phyloP scores from a whole-genome alignment of 2,888 invertebrate genomes.

The Dryocosmus kuriphilus region DNA sequence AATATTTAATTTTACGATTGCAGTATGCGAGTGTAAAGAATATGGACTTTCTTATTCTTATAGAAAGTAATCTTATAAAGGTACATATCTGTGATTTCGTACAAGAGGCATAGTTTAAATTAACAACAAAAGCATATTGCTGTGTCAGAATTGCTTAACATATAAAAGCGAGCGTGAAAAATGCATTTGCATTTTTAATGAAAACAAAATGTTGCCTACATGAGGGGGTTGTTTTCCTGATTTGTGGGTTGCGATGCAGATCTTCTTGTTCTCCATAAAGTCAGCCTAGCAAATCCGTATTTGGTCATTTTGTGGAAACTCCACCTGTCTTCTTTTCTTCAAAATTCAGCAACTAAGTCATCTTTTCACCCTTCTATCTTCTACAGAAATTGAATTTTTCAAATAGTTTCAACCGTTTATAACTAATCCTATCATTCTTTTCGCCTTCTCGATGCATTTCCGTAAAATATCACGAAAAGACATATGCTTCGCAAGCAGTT shows the following conservation, averaged over 20 bases:
- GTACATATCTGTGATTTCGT: neutral
- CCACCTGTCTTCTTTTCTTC: slow-evolving; percentile 41
- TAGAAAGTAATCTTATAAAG: neutral
- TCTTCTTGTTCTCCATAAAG: slow-evolving; percentile 74
- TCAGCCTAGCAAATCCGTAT: slow-evolving; percentile 74
- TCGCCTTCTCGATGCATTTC: slow-evolving; percentile 67
- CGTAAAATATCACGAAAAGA: slow-evolving; percentile 67
- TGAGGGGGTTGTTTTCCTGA: slow-evolving; percentile 77
- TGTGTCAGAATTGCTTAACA: slow-evolving; percentile 35
- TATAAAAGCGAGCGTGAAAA: slow-evolving; percentile 32
- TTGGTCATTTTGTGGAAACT: slow-evolving; percentile 68
- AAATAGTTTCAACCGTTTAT: slow-evolving; percentile 41
- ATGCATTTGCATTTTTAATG: slow-evolving; percentile 36
- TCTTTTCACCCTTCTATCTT: slow-evolving; percentile 30
- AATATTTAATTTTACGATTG: neutral
- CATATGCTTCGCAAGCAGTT: slow-evolving; percentile 53
- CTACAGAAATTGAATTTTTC: neutral
- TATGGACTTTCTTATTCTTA: no score
- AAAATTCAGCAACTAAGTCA: slow-evolving; percentile 52
- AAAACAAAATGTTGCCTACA: slow-evolving; percentile 67
- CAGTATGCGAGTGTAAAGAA: neutral
- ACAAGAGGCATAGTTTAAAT: slow-evolving; percentile 35
- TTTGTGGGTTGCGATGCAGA: slow-evolving; percentile 71
- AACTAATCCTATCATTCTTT: slow-evolving; percentile 63
- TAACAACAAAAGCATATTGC: slow-evolving; percentile 41